Evolutionary conservation across 2,113 vertebrate genomes (phyloP).

Genomic region (Jaculus jaculus): DNA sequence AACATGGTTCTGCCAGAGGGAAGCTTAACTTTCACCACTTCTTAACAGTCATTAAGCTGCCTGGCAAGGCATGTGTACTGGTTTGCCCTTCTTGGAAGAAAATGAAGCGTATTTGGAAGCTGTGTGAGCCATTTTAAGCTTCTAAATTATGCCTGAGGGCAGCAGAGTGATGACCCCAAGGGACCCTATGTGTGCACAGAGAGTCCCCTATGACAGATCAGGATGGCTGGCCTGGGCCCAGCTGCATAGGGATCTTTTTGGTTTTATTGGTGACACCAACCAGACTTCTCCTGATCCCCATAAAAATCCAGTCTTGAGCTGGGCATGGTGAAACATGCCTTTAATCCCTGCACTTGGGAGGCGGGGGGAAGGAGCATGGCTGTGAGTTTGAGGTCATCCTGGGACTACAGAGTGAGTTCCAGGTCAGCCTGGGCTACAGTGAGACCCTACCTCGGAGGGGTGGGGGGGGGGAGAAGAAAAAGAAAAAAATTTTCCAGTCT

Average conservation of each 20-base stretch:
- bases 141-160: background rate
- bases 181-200: rapidly evolving
- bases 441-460: too few relatives aligned
- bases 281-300: background rate
- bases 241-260: background rate
- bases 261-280: background rate
- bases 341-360: too few relatives aligned
- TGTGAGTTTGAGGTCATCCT: too few relatives aligned
- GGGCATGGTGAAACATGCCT: too few relatives aligned
- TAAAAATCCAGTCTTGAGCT: background rate
- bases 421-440: background rate
- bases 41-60: background rate
- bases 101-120: background rate
- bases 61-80: background rate
- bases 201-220: background rate
- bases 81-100: background rate
- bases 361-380: too few relatives aligned
- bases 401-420: too few relatives aligned
- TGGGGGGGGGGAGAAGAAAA: too few relatives aligned
- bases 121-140: background rate
- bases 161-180: background rate
- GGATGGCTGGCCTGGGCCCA: background rate
- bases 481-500: too few relatives aligned
- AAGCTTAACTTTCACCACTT: background rate
- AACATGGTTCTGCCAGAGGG: background rate